Percentiles rank a stretch among this genome's conserved stretches.
phyloP scores from a whole-genome alignment of 2,888 invertebrate species.

The Eilema depressum region DNA sequence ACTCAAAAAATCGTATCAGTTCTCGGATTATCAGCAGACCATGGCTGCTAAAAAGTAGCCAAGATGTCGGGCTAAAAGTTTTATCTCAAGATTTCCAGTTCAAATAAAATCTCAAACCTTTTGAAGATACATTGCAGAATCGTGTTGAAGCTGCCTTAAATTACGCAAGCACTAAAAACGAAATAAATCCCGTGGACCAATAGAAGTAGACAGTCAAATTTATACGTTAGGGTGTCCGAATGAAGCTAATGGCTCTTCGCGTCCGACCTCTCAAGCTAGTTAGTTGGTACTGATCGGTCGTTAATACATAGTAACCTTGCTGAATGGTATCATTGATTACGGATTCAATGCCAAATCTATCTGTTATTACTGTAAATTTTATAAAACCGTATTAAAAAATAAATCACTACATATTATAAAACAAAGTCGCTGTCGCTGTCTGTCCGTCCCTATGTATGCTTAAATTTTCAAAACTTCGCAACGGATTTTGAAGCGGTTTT shows the following conservation, averaged over 20 bases:
- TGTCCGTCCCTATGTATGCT: too few species aligned
- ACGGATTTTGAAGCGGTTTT: too few species aligned
- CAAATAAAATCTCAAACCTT: not conserved
- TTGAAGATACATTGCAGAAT: not conserved
- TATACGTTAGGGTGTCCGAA: constrained; percentile 10
- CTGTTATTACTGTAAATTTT: too few species aligned
- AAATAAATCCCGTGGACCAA: constrained; percentile 17
- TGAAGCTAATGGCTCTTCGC: constrained; percentile 8
- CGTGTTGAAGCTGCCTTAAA: not conserved
- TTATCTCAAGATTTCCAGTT: too few species aligned
- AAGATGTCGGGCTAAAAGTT: too few species aligned
- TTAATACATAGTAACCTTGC: not conserved
- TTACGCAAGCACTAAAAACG: constrained; percentile 11
- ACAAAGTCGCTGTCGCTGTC: too few species aligned
- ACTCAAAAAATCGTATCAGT: too few species aligned
- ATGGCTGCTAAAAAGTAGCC: too few species aligned
- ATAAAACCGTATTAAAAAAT: too few species aligned
- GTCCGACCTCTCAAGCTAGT: not conserved
- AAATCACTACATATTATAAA: too few species aligned
- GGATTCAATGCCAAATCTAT: not conserved
- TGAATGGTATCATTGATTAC: not conserved
- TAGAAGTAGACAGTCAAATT: constrained; percentile 5
- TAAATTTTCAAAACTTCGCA: too few species aligned
- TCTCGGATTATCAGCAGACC: too few species aligned
- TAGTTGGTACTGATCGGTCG: not conserved